A percentile compares a stretch with the other conserved stretches of the same genome.
Conservation (phyloP, 2,888 invertebrate genomes). For the Apamea monoglypha region DNA sequence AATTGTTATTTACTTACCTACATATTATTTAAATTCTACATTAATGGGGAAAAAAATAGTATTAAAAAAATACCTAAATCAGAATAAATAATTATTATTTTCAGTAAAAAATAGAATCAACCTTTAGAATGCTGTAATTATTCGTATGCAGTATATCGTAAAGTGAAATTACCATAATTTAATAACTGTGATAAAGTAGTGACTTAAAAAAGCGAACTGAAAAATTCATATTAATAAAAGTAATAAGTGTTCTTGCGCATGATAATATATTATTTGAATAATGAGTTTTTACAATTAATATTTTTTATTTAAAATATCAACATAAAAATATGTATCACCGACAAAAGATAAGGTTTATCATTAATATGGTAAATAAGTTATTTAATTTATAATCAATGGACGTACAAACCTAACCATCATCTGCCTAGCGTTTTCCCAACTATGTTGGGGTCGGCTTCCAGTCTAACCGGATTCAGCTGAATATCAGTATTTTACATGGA, state of each 20-base stretch:
- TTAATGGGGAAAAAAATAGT: too few species aligned
- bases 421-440: too few species aligned
- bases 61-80: too few species aligned
- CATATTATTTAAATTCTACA: too few species aligned
- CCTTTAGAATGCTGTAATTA: too few species aligned
- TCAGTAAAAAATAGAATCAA: too few species aligned
- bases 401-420: too few species aligned
- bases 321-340: neutral
- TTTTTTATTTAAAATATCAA: neutral
- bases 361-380: constrained; percentile 32
- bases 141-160: neutral
- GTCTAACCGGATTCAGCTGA: too few species aligned
- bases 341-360: neutral
- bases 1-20: too few species aligned
- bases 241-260: neutral
- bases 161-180: neutral
- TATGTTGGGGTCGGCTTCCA: too few species aligned
- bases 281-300: neutral
- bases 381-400: constrained; percentile 6
- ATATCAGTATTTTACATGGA: too few species aligned
- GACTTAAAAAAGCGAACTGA: neutral
- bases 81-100: too few species aligned
- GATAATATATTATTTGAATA: neutral
- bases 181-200: neutral
- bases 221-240: neutral